Base-by-base conservation (phyloP, 92 coral and sea anemone species). In the Phenganax stokvisi region DNA sequence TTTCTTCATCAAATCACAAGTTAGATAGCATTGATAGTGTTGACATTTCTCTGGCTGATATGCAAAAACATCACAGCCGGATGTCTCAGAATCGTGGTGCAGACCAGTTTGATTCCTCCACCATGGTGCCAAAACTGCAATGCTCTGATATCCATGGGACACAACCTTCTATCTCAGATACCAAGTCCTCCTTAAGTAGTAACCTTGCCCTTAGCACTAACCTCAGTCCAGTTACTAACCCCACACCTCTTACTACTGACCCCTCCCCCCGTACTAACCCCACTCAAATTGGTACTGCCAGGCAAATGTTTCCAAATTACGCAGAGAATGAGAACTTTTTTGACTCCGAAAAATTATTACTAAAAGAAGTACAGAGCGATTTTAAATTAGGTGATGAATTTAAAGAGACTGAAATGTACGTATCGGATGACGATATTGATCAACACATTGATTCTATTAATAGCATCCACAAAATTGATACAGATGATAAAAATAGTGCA, bases 11-110 rank as follows among this genome's bases (percentile, higher is more conserved):
- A 58, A 0, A 69, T 25, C 53, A 17, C 31, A 76, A 76, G 31
- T 53, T 76, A n/a, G 81, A 76, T 58, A 70, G 10, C 10, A 57
- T 76, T 12, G 86, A 60, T 8, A 76, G 56, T 57, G 61, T 81
- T 69, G 82, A 61, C 56, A 70, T 29, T 61, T 85, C 66, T 44
- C 51, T 54, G 30, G 20, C 61, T 73, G 59, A 75, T 63, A 13
- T 61, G 10, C 61, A 62, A 51, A 64, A n/a, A 63, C 51, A 74
- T 47, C 64, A 15, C 11, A 10, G 17, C 28, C 63, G n/a, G 28
- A 65, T 3, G 7, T 31, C 53, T 12, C 58, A 76, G 27, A 7
- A 29, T 56, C 12, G 0, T 8, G 12, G 61, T 0, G 61, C 52
- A 68, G 20, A 37, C 12, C 73, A 68, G n/a, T 68, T 68, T 0